These are phyloP conservation scores for Thereva nobilitata DNA, from an alignment of 2,888 invertebrate species.

Conservation along the genomic window DNA sequence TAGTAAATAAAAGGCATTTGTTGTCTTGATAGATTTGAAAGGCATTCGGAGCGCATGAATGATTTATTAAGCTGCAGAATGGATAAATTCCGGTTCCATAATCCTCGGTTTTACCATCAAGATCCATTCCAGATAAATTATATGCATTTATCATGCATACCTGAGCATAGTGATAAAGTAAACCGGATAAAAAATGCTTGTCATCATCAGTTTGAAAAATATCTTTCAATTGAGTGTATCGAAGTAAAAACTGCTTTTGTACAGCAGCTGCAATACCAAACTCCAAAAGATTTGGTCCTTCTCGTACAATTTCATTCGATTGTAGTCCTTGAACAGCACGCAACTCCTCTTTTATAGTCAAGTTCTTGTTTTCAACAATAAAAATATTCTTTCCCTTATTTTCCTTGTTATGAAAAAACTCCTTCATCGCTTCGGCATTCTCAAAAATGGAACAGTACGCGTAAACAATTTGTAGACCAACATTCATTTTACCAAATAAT, in stretches of 20 bases:
- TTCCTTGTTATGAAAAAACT: neutral
- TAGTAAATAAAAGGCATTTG: neutral
- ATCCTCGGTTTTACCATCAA: neutral
- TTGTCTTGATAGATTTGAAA: neutral
- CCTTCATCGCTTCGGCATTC: neutral
- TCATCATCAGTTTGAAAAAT: neutral
- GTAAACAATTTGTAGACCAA: neutral
- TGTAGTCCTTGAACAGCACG: too few species aligned
- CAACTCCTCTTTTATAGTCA: neutral
- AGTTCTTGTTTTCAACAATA: neutral
- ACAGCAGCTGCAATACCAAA: neutral
- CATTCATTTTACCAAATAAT: neutral
- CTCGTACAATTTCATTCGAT: too few species aligned
- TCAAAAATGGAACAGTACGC: neutral
- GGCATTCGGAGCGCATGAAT: slow-evolving; percentile 6
- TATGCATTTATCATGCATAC: neutral
- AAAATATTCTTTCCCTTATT: neutral
- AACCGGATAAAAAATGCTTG: neutral
- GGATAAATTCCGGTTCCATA: neutral
- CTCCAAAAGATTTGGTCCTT: neutral
- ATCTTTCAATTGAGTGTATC: neutral
- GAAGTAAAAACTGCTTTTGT: neutral
- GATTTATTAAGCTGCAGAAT: neutral
- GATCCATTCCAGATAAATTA: neutral
- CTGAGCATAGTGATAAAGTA: neutral